phyloP scores from a whole-genome alignment of 1,140 invertebrate species.

The Geopemphigus sp. region DNA sequence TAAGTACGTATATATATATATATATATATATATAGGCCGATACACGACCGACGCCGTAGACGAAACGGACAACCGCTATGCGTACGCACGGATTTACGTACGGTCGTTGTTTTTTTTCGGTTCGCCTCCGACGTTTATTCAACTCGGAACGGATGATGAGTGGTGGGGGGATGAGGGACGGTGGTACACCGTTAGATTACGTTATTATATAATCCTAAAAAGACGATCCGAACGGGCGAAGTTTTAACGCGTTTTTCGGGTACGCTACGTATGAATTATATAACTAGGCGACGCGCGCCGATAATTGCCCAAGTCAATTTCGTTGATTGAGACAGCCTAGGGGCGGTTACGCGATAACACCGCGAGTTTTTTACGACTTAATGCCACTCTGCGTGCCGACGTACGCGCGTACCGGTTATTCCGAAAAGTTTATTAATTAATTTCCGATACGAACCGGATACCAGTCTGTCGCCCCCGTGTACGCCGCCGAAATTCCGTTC shows the following conservation, averaged over 20 bases:
- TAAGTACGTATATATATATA: too few species aligned
- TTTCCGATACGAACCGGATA: background rate
- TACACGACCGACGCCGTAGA: background rate
- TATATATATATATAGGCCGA: background rate
- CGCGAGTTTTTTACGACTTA: constrained; percentile 37
- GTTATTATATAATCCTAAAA: constrained; percentile 1
- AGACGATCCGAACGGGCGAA: background rate
- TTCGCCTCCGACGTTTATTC: background rate
- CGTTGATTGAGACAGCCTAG: constrained; percentile 37
- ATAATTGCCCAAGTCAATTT: constrained; percentile 45
- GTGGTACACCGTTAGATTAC: background rate
- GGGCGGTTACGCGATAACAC: background rate
- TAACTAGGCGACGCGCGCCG: background rate
- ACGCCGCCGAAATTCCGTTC: too few species aligned
- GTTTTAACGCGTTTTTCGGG: constrained; percentile 26
- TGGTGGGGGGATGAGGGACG: too few species aligned
- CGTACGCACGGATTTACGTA: background rate
- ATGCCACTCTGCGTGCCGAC: background rate
- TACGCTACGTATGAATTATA: background rate
- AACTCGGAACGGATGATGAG: background rate
- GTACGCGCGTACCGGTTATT: background rate
- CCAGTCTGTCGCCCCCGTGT: too few species aligned
- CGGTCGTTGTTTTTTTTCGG: background rate
- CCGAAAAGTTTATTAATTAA: constrained; percentile 35
- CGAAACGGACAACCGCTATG: background rate